Conservation (phyloP, 2,888 invertebrate genomes). For the Syrista parreyssii region DNA sequence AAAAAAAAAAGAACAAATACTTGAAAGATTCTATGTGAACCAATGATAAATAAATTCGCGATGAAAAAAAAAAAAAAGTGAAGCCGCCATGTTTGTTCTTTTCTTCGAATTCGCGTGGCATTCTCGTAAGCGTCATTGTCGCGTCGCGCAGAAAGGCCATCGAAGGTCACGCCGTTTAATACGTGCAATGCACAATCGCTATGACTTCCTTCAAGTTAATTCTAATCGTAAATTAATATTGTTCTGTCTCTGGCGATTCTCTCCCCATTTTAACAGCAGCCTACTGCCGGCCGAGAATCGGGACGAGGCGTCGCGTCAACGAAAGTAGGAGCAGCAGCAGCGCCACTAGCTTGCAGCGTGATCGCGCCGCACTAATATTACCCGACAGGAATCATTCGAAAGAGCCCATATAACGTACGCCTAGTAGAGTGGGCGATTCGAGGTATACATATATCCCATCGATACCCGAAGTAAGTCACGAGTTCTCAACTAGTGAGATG, state of each 20-base stretch:
- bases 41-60: not conserved
- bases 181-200: not conserved
- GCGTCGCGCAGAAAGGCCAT: not conserved
- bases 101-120: not conserved
- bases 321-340: not conserved
- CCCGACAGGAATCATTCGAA: not conserved
- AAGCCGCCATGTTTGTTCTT: not conserved
- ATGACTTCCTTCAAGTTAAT: not conserved
- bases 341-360: not conserved
- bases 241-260: slow-evolving; percentile 40
- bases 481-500: not conserved
- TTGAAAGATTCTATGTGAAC: not conserved
- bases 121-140: not conserved
- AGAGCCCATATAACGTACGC: not conserved
- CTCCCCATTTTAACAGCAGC: slow-evolving; percentile 37
- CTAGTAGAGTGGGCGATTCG: not conserved
- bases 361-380: not conserved
- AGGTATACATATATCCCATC: not conserved
- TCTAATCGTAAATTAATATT: slow-evolving; percentile 20
- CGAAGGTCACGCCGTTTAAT: not conserved
- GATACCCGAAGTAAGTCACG: not conserved
- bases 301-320: not conserved
- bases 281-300: slow-evolving; percentile 8
- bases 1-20: not conserved
- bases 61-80: not conserved